A percentile compares a stretch with the other conserved stretches of the same genome.
phyloP scores from a whole-genome alignment of 2,113 vertebrate genomes.

The Orientallactaga bullata region DNA sequence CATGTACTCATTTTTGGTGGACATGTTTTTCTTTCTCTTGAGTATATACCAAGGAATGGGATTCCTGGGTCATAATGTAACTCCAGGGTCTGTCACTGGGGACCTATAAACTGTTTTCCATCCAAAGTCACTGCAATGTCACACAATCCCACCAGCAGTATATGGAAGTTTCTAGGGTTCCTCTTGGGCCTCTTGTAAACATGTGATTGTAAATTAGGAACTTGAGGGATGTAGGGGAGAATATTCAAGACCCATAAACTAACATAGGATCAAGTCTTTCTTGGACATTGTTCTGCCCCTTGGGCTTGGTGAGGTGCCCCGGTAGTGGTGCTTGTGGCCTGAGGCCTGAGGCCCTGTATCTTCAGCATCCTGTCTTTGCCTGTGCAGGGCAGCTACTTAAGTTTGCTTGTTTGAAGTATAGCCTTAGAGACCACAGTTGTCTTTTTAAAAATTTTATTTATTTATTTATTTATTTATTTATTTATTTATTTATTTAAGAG shows the following conservation, averaged over 20 bases:
- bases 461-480: no score
- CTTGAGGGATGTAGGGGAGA: neutral
- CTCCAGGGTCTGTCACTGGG: neutral
- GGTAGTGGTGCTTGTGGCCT: neutral
- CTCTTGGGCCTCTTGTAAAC: neutral
- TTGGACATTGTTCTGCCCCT: neutral
- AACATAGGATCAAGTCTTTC: neutral
- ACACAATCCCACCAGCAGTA: neutral
- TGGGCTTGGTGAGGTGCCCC: no score
- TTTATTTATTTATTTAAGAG: no score
- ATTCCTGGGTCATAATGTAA: neutral
- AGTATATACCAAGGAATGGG: neutral
- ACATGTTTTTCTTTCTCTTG: neutral
- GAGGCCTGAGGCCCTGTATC: accelerated
- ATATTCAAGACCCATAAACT: neutral
- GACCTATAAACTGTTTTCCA: neutral
- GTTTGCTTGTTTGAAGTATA: neutral
- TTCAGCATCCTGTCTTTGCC: accelerated
- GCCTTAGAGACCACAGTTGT: neutral
- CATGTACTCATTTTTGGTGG: no score
- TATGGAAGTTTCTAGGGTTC: neutral
- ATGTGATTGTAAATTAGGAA: neutral
- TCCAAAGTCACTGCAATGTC: neutral
- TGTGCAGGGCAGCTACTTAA: accelerated
- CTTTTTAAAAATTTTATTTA: no score